phyloP scores from a whole-genome alignment of 2,888 invertebrate genomes.

The Acronicta psi region DNA sequence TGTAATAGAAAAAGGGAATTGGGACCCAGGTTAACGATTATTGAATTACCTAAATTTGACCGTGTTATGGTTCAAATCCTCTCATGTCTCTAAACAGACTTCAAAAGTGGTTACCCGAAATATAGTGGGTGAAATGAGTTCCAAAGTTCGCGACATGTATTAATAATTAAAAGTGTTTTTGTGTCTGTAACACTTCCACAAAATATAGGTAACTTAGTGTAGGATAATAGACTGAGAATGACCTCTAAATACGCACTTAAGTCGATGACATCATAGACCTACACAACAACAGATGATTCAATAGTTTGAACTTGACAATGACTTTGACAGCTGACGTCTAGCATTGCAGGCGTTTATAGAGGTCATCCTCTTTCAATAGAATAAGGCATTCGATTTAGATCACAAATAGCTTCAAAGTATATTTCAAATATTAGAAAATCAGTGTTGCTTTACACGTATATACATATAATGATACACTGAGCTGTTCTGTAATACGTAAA shows the following conservation, averaged over 20 bases:
- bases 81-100: conserved; percentile 12
- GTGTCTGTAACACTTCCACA: conserved; percentile 78
- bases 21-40: conserved; percentile 75
- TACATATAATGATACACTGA: conserved; percentile 78
- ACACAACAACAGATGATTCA: conserved; percentile 5
- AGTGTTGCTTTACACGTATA: conserved; percentile 85
- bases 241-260: conserved; percentile 49
- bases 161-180: conserved; percentile 67
- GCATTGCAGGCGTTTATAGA: conserved; percentile 33
- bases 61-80: conserved; percentile 34
- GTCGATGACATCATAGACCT: background rate
- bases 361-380: conserved; percentile 67
- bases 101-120: conserved; percentile 29
- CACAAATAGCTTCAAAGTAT: conserved; percentile 86
- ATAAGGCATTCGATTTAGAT: conserved; percentile 79
- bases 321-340: conserved; percentile 7
- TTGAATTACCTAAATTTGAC: conserved; percentile 61
- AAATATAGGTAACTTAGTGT: conserved; percentile 69
- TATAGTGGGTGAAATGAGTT: conserved; percentile 58
- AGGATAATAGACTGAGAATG: conserved; percentile 60
- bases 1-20: conserved; percentile 64
- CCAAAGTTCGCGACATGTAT: conserved; percentile 57
- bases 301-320: conserved; percentile 14
- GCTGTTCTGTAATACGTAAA: conserved; percentile 87
- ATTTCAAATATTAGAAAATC: conserved; percentile 82